Evolutionary conservation across 2,797 vertebrate genomes (phyloP), one percentile per base, ranked within the genome.

Genomic region (Amniataba percoides): DNA sequence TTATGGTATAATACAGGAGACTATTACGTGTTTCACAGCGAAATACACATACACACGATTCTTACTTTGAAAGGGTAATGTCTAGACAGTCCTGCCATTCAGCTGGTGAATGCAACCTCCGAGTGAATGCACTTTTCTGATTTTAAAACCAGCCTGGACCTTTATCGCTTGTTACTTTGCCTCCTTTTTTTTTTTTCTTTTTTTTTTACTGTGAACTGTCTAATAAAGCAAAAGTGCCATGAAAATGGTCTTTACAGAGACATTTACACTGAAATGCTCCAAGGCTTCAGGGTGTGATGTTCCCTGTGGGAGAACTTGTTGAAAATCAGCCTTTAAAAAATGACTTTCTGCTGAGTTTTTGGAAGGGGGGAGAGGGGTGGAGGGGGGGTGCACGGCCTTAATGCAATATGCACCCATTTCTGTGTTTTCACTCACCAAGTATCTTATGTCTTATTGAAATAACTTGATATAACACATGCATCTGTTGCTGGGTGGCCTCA

Each of bases 221-320:
- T 84, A 80, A 86, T 82, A 86, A 86, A 80, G 83, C 45, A 53
- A 51, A 80, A 81, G 58, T 65, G 81, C 83, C 70, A 45, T 51
- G 70, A 84, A 83, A 82, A 85, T 18, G 71, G 65, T 76, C 80
- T 78, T 78, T 70, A 78, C 69, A 74, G 61, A 89, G 83, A 78
- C 81, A 66, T 83, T 87, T 65, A 73, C 25, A 31, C 57, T 46
- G 36, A 74, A 81, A 69, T 61, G 68, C 65, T 76, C 36, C 43
- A 10, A 60, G 71, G 65, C 68, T 70, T 25, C 56, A 13, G 46
- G 62, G 48, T 62, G 34, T 9, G 36, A 69, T 52, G 70, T 39
- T 78, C 64, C 45, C 64, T 65, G 42, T 56, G 77, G 39, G 59
- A 74, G 49, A 58, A 66, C 40, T 67, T 59, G 53, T 43, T 59